These are phyloP conservation scores for Perccottus glenii DNA, from an alignment of 2,113 vertebrate species.

Conservation along the genomic window DNA sequence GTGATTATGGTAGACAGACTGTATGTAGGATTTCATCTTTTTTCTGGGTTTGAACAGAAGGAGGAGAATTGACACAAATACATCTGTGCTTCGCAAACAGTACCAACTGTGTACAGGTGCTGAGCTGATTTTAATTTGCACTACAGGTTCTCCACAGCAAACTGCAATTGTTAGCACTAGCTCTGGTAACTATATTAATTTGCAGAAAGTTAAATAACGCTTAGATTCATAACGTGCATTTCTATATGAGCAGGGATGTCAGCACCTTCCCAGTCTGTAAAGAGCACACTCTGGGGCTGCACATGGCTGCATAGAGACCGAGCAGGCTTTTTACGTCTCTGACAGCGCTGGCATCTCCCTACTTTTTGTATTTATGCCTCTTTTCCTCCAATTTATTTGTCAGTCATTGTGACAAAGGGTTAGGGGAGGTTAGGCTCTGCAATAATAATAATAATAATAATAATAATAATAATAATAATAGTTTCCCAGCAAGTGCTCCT, in stretches of 20 bases:
- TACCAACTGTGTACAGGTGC: constrained; percentile 56
- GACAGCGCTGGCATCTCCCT: constrained; percentile 61
- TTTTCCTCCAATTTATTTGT: constrained; percentile 37
- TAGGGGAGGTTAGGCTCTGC: no score
- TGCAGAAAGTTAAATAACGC: constrained; percentile 1
- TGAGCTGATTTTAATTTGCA: constrained; percentile 48
- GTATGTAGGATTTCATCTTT: constrained; percentile 44
- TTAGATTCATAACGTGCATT: constrained; percentile 5
- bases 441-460: no score
- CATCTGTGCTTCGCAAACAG: constrained; percentile 54
- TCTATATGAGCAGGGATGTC: constrained; percentile 39
- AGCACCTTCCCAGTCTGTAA: constrained; percentile 59
- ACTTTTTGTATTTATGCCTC: constrained; percentile 46
- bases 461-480: no score
- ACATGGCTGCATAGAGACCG: constrained; percentile 56
- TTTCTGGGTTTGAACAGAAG: constrained; percentile 51
- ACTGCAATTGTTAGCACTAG: constrained; percentile 24
- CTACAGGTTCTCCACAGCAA: constrained; percentile 20
- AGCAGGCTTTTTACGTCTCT: constrained; percentile 44
- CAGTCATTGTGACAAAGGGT: constrained; percentile 4
- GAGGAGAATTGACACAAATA: constrained; percentile 52
- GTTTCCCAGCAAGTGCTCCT: no score
- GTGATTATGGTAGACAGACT: constrained; percentile 63
- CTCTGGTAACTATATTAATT: neutral
- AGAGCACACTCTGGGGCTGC: constrained; percentile 53